Evolutionary conservation across 1,140 invertebrate species (phyloP).

Genomic region (Dryas iulia): DNA sequence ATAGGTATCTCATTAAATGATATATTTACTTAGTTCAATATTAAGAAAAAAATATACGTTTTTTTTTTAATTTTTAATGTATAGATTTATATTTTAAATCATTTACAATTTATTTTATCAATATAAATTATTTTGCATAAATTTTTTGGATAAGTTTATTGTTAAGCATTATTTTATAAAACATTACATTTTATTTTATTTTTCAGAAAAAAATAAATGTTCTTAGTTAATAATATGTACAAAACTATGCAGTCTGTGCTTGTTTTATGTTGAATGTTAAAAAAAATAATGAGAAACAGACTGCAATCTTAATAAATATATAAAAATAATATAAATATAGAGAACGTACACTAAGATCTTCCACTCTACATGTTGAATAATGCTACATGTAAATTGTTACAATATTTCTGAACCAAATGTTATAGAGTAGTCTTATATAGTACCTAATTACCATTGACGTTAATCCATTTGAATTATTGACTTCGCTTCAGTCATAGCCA

Average conservation of each 20-base stretch:
- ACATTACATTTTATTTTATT: neutral
- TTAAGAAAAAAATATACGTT: neutral
- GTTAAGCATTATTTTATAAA: neutral
- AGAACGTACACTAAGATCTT: neutral
- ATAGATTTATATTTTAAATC: too few species aligned
- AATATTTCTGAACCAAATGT: conserved; percentile 24
- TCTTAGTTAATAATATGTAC: too few species aligned
- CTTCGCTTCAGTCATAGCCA: neutral
- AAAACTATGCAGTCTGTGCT: neutral
- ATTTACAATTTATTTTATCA: too few species aligned
- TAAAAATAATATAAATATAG: neutral
- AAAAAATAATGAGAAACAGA: neutral
- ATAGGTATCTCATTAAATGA: neutral
- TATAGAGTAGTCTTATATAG: conserved; percentile 1
- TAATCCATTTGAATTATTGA: too few species aligned
- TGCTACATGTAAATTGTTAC: conserved; percentile 11
- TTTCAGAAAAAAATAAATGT: too few species aligned
- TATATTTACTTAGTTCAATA: neutral
- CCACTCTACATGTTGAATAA: neutral
- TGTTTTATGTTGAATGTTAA: neutral
- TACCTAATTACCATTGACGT: neutral
- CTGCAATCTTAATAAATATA: conserved; percentile 1
- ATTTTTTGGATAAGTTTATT: too few species aligned
- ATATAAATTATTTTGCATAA: too few species aligned
- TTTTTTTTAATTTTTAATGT: neutral